phyloP scores from a whole-genome alignment of 2,888 invertebrate species.

The Criorhina ranunculi region DNA sequence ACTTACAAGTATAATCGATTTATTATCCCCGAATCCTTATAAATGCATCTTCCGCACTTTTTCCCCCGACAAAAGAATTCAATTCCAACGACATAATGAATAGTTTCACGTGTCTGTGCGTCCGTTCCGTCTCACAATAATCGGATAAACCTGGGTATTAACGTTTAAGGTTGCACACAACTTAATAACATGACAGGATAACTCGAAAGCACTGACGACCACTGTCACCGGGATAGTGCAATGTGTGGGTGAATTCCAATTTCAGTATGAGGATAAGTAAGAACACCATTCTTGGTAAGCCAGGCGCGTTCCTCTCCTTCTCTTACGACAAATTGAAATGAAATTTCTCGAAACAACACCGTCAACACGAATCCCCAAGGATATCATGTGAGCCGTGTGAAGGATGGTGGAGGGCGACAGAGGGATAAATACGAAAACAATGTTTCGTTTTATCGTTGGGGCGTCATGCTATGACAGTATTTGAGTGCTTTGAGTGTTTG shows the following conservation, averaged over 20 bases:
- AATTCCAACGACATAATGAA: conserved; percentile 43
- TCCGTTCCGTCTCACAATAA: background rate
- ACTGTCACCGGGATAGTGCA: conserved; percentile 10
- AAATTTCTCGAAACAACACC: conserved; percentile 64
- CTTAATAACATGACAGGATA: conserved; percentile 42
- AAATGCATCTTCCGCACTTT: conserved; percentile 31
- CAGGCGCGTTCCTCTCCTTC: background rate
- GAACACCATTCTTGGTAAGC: background rate
- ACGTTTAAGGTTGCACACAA: conserved; percentile 33
- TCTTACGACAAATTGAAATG: conserved; percentile 66
- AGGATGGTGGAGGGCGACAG: background rate
- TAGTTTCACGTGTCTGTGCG: background rate
- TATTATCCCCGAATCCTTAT: conserved; percentile 16
- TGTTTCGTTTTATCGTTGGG: conserved; percentile 59
- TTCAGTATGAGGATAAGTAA: conserved; percentile 11
- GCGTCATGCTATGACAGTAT: conserved; percentile 62
- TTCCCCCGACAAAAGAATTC: conserved; percentile 30
- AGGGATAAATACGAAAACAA: conserved; percentile 55
- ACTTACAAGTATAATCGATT: conserved; percentile 4
- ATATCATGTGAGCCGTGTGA: conserved; percentile 17
- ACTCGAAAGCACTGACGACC: conserved; percentile 2
- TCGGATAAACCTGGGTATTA: conserved; percentile 29
- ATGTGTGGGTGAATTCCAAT: conserved; percentile 11
- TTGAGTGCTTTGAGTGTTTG: conserved; percentile 52
- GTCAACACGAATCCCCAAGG: conserved; percentile 54